Conservation (phyloP, 2,888 invertebrate species). For the Sabatieria punctata region DNA sequence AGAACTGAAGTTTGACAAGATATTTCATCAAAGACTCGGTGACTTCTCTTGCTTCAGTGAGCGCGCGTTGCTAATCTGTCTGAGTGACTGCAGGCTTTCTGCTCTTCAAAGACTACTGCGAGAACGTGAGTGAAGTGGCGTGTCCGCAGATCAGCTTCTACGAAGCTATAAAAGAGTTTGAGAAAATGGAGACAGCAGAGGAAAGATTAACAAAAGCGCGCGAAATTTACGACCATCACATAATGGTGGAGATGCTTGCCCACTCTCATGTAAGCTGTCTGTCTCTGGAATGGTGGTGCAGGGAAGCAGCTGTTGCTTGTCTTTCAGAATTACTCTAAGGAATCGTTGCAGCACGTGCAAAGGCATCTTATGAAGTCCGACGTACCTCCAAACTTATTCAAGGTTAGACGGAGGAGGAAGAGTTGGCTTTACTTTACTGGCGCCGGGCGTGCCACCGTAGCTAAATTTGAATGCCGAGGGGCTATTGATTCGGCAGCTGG, state of each 20-base stretch:
- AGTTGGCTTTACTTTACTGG: neutral
- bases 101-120: conserved; percentile 98
- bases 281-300: neutral
- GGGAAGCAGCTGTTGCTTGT: conserved; percentile 8
- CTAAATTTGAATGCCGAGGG: too few relatives aligned
- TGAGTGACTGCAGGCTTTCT: conserved; percentile 58
- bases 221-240: conserved; percentile 98
- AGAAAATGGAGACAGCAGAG: conserved; percentile 91
- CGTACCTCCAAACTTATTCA: conserved; percentile 90
- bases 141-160: conserved; percentile 97
- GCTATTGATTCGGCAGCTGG: too few relatives aligned
- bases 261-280: conserved; percentile 74
- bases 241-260: conserved; percentile 97
- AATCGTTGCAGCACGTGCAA: conserved; percentile 91
- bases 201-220: conserved; percentile 83
- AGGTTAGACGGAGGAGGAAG: conserved; percentile 45
- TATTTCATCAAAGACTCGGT: conserved; percentile 99
- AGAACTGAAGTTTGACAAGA: conserved; percentile 98
- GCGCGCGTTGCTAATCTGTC: neutral
- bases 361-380: conserved; percentile 90
- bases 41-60: conserved; percentile 38
- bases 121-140: conserved; percentile 82
- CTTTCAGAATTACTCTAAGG: conserved; percentile 88
- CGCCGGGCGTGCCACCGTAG: too few relatives aligned
- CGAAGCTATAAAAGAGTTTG: conserved; percentile 95